Evolutionary conservation across 92 coral and sea anemone genomes (phyloP).

Genomic region (Chrysogorgia sp.): DNA sequence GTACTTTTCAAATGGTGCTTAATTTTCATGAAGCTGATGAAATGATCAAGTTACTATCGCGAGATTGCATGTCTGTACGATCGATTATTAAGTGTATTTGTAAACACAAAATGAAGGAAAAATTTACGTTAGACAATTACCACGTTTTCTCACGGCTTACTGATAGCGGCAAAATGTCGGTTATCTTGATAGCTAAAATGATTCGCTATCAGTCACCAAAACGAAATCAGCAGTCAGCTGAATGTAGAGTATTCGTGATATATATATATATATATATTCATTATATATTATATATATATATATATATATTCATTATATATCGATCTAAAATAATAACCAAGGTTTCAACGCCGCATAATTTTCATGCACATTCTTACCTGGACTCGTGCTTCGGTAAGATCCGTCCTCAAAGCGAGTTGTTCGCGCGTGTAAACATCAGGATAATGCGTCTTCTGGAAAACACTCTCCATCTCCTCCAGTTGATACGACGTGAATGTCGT

Average conservation of each 20-base stretch:
- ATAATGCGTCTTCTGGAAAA: slow-evolving; percentile 97
- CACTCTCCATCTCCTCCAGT: slow-evolving; percentile 97
- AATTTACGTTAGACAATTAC: slow-evolving; percentile 29
- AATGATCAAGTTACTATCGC: slow-evolving; percentile 48
- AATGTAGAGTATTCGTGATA: background rate
- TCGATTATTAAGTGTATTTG: slow-evolving; percentile 42
- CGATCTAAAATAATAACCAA: slow-evolving; percentile 2
- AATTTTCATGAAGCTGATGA: slow-evolving; percentile 35
- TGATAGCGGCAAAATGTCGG: background rate
- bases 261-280: background rate
- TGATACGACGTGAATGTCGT: slow-evolving; percentile 99
- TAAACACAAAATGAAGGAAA: slow-evolving; percentile 31
- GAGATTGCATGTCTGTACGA: too few relatives aligned
- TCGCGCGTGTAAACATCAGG: slow-evolving; percentile 99
- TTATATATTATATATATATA: background rate
- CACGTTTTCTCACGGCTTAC: slow-evolving; percentile 6
- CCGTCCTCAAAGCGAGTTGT: slow-evolving; percentile 93
- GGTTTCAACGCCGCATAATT: background rate
- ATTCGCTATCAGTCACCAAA: background rate
- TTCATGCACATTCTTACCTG: slow-evolving; percentile 68
- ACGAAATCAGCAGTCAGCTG: background rate
- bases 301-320: background rate
- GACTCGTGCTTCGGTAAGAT: slow-evolving; percentile 97
- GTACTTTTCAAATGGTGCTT: slow-evolving; percentile 42
- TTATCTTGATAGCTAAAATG: background rate